These are phyloP conservation scores for Ectropis grisescens DNA, from an alignment of 1,140 invertebrate genomes.

Conservation along the genomic window DNA sequence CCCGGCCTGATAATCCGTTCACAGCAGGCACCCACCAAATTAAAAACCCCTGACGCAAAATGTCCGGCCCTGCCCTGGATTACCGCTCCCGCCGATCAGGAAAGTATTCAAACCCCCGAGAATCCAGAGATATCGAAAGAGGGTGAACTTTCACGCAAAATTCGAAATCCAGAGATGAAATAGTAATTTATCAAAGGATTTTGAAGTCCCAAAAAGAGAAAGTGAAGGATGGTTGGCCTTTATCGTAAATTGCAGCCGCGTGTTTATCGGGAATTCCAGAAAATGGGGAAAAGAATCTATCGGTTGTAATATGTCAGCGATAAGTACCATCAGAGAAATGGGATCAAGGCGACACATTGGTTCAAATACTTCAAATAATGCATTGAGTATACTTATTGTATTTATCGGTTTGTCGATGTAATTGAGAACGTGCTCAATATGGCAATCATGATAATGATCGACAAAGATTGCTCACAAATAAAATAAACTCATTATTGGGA, in stretches of 20 bases:
- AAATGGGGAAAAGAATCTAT: conserved; percentile 12
- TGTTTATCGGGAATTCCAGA: conserved; percentile 18
- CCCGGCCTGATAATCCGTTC: conserved; percentile 53
- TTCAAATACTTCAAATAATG: too few species aligned
- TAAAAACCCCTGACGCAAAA: conserved; percentile 50
- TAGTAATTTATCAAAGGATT: conserved; percentile 67
- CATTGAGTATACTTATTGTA: too few species aligned
- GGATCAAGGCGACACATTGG: too few species aligned
- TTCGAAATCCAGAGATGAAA: conserved; percentile 56
- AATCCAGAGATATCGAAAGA: conserved; percentile 12
- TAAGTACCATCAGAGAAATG: too few species aligned
- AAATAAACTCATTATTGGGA: too few species aligned
- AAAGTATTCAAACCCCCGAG: conserved; percentile 9
- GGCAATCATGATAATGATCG: too few species aligned
- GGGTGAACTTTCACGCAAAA: conserved; percentile 40
- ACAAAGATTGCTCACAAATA: too few species aligned
- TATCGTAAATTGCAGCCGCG: conserved; percentile 48
- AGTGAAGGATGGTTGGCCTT: conserved; percentile 43
- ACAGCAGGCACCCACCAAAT: conserved; percentile 57
- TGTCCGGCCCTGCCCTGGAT: conserved; percentile 43
- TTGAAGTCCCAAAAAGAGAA: conserved; percentile 38
- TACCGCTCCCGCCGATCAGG: conserved; percentile 38
- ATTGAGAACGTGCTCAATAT: too few species aligned
- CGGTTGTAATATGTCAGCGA: too few species aligned
- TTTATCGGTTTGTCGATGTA: too few species aligned